Evolutionary conservation across 2,797 vertebrate species (phyloP), one percentile per base, ranked within the genome.

Genomic region (Naso thynnoides): DNA sequence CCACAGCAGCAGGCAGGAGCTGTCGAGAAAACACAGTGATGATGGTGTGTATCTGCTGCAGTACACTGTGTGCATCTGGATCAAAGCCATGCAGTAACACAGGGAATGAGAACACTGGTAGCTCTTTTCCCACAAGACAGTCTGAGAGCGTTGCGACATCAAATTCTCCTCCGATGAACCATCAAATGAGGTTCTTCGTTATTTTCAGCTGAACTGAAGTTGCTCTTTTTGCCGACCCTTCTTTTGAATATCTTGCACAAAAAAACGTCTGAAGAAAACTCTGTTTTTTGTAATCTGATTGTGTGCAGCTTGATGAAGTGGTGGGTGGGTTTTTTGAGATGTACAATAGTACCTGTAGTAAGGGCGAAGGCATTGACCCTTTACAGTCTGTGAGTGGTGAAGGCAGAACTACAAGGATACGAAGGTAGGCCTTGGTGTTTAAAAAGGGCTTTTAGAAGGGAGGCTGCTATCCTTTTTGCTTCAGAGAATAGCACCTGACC

Each of bases 11-110:
- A 89, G 89, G n/a, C 92, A 94, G 45, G 95, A 96, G 81, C 78
- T 92, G 41, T 94, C 83, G 55, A 95, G 97, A 88, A 96, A 96
- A 65, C 95, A 95, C 86, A 98, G 96, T 76, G 96, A 98, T 89
- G 97, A 96, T 0, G 97, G 97, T 97, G 82, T 95, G 96, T 76
- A 49, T 76, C 52, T 7, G 24, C 14, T 65, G 26, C 19, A 13
- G 69, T 44, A 67, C 58, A 47, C 38, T 44, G 49, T 68, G 74
- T 84, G 47, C 55, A 39, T 82, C 82, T 82, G 78, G 68, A 83
- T 67, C 48, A 36, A 50, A 78, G 77, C 83, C 66, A 67, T 36
- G 48, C 39, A 29, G 76, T 60, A 70, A 83, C 60, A 81, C 48
- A 31, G 27, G 55, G 50, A 50, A 62, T 76, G 78, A 77, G 58